Conservation (phyloP, 2,888 invertebrate genomes). For the Octonoba sinensis region DNA sequence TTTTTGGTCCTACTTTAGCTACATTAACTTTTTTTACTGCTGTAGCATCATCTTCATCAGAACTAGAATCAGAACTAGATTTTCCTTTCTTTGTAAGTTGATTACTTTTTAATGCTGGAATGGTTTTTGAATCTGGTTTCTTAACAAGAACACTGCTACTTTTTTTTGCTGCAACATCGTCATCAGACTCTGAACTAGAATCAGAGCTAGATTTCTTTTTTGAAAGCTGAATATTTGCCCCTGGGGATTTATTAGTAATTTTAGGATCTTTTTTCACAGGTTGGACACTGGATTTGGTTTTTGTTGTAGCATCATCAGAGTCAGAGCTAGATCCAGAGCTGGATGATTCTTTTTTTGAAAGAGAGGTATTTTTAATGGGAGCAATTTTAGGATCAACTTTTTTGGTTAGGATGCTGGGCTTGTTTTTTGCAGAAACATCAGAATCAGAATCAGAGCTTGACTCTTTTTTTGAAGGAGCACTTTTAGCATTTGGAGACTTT, state of each 20-base stretch:
- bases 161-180: slow-evolving; percentile 15
- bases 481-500: slow-evolving; percentile 66
- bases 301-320: neutral
- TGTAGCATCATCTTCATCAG: slow-evolving; percentile 66
- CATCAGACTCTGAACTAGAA: slow-evolving; percentile 47
- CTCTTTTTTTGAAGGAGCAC: slow-evolving; percentile 66
- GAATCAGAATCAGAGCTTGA: slow-evolving; percentile 69
- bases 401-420: slow-evolving; percentile 61
- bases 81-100: slow-evolving; percentile 65
- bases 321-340: too few species aligned
- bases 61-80: slow-evolving; percentile 70
- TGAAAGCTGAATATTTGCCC: too few species aligned
- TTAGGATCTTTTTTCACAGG: neutral
- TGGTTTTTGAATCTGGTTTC: neutral
- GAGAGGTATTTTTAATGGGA: neutral
- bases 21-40: slow-evolving; percentile 38
- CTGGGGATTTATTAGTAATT: neutral
- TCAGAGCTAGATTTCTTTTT: neutral
- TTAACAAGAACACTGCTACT: neutral
- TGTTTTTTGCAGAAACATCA: slow-evolving; percentile 65
- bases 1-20: slow-evolving; percentile 65
- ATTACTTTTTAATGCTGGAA: slow-evolving; percentile 65
- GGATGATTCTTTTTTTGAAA: too few species aligned
- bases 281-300: slow-evolving; percentile 3
- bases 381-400: slow-evolving; percentile 7